Conservation (phyloP, 2,888 invertebrate species). For the Lasioglossum zephyrum region DNA sequence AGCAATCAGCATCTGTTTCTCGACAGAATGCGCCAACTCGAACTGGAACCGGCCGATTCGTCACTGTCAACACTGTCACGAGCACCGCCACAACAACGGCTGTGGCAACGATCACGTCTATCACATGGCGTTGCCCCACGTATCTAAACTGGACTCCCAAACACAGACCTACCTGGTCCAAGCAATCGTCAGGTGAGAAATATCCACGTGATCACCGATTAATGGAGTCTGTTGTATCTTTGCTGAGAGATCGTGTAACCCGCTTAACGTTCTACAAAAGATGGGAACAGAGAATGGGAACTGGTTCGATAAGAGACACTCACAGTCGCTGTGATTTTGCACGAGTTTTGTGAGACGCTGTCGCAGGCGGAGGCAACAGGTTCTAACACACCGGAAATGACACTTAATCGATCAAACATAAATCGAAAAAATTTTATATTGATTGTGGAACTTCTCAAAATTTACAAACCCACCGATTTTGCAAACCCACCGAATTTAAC, state of each 20-base stretch:
- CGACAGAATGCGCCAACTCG: conserved; percentile 97
- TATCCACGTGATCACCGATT: neutral
- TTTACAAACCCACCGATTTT: neutral
- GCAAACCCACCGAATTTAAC: neutral
- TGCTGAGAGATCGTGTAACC: conserved; percentile 46
- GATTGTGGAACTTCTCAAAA: neutral
- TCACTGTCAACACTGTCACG: conserved; percentile 95
- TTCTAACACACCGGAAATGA: neutral
- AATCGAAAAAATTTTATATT: neutral
- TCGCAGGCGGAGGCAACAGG: conserved; percentile 25
- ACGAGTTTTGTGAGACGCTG: conserved; percentile 44
- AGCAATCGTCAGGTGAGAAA: conserved; percentile 93
- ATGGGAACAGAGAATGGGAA: conserved; percentile 32
- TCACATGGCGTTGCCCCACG: conserved; percentile 93
- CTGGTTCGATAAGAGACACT: conserved; percentile 33
- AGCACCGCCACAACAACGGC: conserved; percentile 94
- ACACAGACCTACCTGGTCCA: conserved; percentile 97
- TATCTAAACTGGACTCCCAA: conserved; percentile 95
- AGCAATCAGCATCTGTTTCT: conserved; percentile 98
- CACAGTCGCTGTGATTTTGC: conserved; percentile 48
- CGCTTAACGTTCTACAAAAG: conserved; percentile 44
- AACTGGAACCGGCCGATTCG: conserved; percentile 98
- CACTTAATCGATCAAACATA: neutral
- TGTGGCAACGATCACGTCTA: conserved; percentile 96
- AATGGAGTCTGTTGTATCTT: conserved; percentile 2